Evolutionary conservation across 2,888 invertebrate genomes (phyloP).

Genomic region (Capitulum mitella): DNA sequence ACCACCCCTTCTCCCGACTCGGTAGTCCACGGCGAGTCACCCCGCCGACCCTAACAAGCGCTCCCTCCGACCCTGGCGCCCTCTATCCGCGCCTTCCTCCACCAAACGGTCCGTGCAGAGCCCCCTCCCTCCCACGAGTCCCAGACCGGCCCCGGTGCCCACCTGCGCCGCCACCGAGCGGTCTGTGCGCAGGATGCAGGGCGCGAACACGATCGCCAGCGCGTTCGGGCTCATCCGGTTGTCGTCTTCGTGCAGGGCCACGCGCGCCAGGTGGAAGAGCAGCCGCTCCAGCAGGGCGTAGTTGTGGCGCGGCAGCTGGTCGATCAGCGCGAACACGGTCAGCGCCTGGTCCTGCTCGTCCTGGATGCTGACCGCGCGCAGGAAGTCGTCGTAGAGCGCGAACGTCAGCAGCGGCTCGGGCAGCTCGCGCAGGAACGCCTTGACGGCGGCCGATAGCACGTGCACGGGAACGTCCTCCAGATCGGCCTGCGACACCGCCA

Average conservation of each 20-base stretch:
- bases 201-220: constrained; percentile 89
- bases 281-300: constrained; percentile 88
- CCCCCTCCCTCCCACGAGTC: too few species aligned
- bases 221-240: constrained; percentile 93
- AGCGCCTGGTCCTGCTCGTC: constrained; percentile 61
- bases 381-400: constrained; percentile 82
- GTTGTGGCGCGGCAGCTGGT: constrained; percentile 76
- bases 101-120: too few species aligned
- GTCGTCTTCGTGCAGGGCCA: constrained; percentile 71
- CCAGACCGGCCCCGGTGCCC: not conserved
- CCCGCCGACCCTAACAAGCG: too few species aligned
- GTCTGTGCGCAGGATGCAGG: constrained; percentile 82
- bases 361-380: constrained; percentile 82
- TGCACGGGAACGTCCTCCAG: constrained; percentile 55
- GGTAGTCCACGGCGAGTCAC: too few species aligned
- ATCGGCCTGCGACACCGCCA: constrained; percentile 44
- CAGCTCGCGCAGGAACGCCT: constrained; percentile 83
- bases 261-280: constrained; percentile 76
- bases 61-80: too few species aligned
- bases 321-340: constrained; percentile 65
- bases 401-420: constrained; percentile 89
- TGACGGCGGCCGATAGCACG: constrained; percentile 86
- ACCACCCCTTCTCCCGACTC: too few species aligned
- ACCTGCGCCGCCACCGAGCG: constrained; percentile 58
- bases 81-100: too few species aligned